phyloP scores from a whole-genome alignment of 2,797 vertebrate species.

The Leptodactylus fallax region DNA sequence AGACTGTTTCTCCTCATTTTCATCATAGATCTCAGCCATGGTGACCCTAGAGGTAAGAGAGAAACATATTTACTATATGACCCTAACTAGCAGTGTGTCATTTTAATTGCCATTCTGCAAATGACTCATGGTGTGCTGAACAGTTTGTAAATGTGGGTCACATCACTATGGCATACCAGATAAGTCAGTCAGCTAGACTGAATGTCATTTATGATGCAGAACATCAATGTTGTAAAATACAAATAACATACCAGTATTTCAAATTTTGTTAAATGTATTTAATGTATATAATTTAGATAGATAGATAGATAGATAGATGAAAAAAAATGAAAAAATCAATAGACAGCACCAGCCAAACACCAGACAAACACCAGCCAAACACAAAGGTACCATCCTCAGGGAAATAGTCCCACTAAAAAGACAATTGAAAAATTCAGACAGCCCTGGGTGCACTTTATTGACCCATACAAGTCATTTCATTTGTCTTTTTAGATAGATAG shows the following conservation, averaged over 20 bases:
- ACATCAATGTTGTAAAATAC: background rate
- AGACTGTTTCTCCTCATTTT: constrained; percentile 38
- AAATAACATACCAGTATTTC: background rate
- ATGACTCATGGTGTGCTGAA: background rate
- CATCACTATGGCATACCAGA: background rate
- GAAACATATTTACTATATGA: background rate
- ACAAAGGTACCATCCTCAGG: too few relatives aligned
- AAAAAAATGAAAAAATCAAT: too few relatives aligned
- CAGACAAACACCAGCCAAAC: too few relatives aligned
- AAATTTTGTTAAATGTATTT: background rate
- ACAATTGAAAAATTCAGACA: too few relatives aligned
- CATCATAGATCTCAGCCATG: constrained; percentile 38
- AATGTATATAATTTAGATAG: background rate
- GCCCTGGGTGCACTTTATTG: too few relatives aligned
- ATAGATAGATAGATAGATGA: background rate
- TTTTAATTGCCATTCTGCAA: background rate
- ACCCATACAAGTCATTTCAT: too few relatives aligned
- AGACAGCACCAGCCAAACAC: too few relatives aligned
- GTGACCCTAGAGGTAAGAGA: constrained; percentile 52
- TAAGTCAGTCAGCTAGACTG: background rate
- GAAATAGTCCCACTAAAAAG: too few relatives aligned
- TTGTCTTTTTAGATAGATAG: background rate
- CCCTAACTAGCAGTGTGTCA: background rate
- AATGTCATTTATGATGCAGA: background rate
- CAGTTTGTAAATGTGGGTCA: constrained; percentile 35